These are phyloP conservation scores for Lasioglossum marginatum DNA, from an alignment of 2,888 invertebrate genomes.

Conservation along the genomic window DNA sequence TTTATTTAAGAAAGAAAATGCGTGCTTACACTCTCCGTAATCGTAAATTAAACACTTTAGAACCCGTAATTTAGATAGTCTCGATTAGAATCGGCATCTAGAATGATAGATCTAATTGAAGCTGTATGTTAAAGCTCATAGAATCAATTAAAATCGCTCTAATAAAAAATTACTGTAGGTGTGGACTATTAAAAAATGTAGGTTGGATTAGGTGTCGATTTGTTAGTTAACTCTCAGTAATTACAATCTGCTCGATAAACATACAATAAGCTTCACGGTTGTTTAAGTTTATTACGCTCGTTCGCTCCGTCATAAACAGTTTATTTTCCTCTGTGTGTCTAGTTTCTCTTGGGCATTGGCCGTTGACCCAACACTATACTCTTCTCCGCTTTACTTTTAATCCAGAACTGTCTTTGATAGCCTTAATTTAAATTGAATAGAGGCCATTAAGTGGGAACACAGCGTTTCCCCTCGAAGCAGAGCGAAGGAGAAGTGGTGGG, in stretches of 20 bases:
- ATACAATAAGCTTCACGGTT: neutral
- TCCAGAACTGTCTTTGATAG: neutral
- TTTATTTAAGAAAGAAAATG: neutral
- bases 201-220: neutral
- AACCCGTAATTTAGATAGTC: no score
- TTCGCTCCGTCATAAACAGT: neutral
- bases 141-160: no score
- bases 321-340: neutral
- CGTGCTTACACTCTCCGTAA: no score
- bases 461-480: neutral
- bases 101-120: no score
- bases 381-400: neutral
- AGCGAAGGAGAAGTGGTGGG: neutral
- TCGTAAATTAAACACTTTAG: no score
- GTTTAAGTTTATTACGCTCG: neutral
- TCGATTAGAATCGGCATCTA: no score
- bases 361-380: neutral
- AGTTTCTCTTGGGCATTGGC: neutral
- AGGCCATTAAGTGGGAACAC: neutral
- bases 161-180: no score
- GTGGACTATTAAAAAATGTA: neutral
- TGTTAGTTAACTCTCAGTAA: neutral
- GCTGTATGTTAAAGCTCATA: no score
- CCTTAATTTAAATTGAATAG: neutral
- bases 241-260: neutral